Evolutionary conservation across 2,888 invertebrate genomes (phyloP), one percentile per base, ranked within the genome.

Genomic region (Apamea crenata): DNA sequence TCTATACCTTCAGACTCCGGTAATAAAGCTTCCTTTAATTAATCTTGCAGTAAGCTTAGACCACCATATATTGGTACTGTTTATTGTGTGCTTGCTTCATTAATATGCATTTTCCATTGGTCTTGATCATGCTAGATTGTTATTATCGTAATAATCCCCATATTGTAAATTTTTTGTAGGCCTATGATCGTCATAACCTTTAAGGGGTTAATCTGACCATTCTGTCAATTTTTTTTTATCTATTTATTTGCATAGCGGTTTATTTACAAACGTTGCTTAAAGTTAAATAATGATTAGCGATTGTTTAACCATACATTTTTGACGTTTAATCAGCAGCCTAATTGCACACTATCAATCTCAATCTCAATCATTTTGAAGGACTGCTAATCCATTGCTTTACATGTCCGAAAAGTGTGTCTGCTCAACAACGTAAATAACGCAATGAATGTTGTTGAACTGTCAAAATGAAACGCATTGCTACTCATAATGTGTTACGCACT

Each of bases 1-100:
- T 61, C n/a, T 61, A 56, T 18, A 44, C 50, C 74, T 66, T 56
- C 53, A 36, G 72, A 32, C 53, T 65, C n/a, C n/a, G 25, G 61
- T 50, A 56, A 66, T 73, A 69, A 61, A 84, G 50, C 53, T 66
- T 71, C 40, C 36, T 61, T 56, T 53, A 40, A 84, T 80, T 61
- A 69, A 78, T 74, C 25, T n/a, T 50, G 40, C 29, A 70, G 59
- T 44, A 56, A 80, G 21, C 47, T 59, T 29, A 70, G 29, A 16
- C 40, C 12, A 16, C 16, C 25, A 10, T 59, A n/a, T 16, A 25
- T 32, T 21, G 70, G n/a, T 25, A 59, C 71, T 56, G 29, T 47
- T 6, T 67, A 44, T 68, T 47, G 44, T 47, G 44, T n/a, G 1
- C 10, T 40, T 67, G n/a, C n/a, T 44, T 32, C 10, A 32, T 36